phyloP scores from a whole-genome alignment of 2,888 invertebrate genomes.

The Acrobasis suavella region DNA sequence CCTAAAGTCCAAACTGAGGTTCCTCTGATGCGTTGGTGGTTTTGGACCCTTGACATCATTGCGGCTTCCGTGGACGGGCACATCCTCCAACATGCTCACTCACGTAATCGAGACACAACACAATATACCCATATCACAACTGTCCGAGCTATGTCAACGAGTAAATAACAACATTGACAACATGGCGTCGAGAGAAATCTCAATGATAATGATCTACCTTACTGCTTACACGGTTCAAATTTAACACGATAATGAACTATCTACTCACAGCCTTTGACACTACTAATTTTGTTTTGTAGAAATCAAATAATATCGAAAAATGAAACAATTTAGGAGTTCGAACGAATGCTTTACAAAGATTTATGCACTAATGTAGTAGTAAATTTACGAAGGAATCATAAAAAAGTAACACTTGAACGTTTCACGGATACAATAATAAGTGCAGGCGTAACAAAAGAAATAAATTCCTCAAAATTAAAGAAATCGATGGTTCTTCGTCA shows the following conservation, averaged over 20 bases:
- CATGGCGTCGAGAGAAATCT: slow-evolving; percentile 67
- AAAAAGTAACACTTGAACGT: slow-evolving; percentile 28
- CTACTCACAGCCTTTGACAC: slow-evolving; percentile 40
- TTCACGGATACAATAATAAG: slow-evolving; percentile 30
- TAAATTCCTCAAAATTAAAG: slow-evolving; percentile 61
- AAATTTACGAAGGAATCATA: slow-evolving; percentile 29
- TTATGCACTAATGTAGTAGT: slow-evolving; percentile 24
- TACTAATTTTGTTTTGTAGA: slow-evolving; percentile 33
- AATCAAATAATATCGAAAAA: slow-evolving; percentile 29
- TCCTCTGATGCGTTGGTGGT: slow-evolving; percentile 88
- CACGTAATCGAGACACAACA: slow-evolving; percentile 58
- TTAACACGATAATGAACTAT: slow-evolving; percentile 27
- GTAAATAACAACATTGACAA: slow-evolving; percentile 82
- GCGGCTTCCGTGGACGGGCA: slow-evolving; percentile 76
- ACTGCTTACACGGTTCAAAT: slow-evolving; percentile 22
- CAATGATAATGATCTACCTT: slow-evolving; percentile 35
- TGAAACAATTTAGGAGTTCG: slow-evolving; percentile 25
- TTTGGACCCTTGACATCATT: slow-evolving; percentile 65
- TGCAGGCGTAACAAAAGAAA: slow-evolving; percentile 47
- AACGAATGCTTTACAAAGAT: slow-evolving; percentile 19
- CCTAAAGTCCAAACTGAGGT: slow-evolving; percentile 95
- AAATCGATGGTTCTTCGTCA: slow-evolving; percentile 61
- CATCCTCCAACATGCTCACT: slow-evolving; percentile 81
- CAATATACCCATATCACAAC: slow-evolving; percentile 67
- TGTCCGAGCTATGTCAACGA: slow-evolving; percentile 58